Conservation (phyloP, 2,113 vertebrate genomes). For the Tyrannus savana region DNA sequence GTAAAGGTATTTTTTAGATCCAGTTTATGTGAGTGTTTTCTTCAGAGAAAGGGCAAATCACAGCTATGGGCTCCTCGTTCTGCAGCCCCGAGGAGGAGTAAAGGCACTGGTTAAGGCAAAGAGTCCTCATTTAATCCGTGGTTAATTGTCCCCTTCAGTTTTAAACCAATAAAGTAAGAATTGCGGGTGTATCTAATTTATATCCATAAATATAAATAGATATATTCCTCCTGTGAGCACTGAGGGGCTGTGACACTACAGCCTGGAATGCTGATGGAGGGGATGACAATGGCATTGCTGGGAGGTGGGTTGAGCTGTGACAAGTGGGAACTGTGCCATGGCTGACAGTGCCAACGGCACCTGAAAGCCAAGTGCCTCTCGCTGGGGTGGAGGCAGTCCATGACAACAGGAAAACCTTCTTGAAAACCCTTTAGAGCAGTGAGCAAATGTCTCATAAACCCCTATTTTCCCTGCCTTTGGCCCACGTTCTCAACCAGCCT, state of each 20-base stretch:
- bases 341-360: neutral
- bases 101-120: neutral
- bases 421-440: neutral
- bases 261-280: neutral
- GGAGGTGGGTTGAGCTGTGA: neutral
- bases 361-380: neutral
- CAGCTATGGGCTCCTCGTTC: neutral
- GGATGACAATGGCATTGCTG: neutral
- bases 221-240: neutral
- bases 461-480: neutral
- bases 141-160: neutral
- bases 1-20: conserved; percentile 37
- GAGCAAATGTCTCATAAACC: neutral
- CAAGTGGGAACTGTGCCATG: neutral
- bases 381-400: neutral
- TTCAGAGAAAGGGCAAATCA: neutral
- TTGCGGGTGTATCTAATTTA: neutral
- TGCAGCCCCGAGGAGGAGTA: neutral
- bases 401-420: neutral
- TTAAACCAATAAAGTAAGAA: neutral
- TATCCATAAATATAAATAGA: neutral
- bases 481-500: neutral
- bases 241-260: neutral
- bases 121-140: neutral
- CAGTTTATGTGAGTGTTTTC: neutral